These are phyloP conservation scores for Pocillopora grandis DNA, from an alignment of 92 coral and sea anemone species.

Conservation along the genomic window DNA sequence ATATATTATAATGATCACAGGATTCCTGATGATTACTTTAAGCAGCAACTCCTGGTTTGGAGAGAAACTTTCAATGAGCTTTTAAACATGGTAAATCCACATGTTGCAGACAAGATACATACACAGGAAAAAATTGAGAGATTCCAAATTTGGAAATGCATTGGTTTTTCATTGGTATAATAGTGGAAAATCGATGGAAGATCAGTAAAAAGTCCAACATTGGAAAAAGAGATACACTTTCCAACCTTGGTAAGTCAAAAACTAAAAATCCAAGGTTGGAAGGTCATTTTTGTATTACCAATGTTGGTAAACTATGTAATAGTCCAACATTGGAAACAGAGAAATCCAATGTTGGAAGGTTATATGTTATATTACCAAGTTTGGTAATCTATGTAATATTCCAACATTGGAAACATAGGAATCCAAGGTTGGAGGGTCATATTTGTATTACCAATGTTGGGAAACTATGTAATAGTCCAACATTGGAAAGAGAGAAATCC, in stretches of 20 bases:
- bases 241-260: conserved; percentile 28
- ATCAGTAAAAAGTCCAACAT: conserved; percentile 10
- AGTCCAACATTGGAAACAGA: not conserved
- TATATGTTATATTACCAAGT: not conserved
- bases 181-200: conserved; percentile 17
- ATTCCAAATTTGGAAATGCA: conserved; percentile 13
- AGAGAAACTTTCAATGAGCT: no score
- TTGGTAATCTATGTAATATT: not conserved
- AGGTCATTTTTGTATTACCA: not conserved
- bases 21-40: no score
- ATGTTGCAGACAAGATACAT: not conserved
- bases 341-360: conserved; percentile 17
- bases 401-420: conserved; percentile 15
- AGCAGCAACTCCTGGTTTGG: no score
- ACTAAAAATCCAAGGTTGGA: conserved; percentile 13
- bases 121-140: conserved; percentile 7
- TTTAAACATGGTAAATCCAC: no score
- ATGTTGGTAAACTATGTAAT: conserved; percentile 9
- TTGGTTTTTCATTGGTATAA: conserved; percentile 18
- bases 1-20: no score
- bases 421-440: not conserved
- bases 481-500: not conserved
- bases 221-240: conserved; percentile 38
- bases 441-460: not conserved
- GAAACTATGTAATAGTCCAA: not conserved